phyloP scores from a whole-genome alignment of 2,888 invertebrate species.

The Mythimna vitellina region DNA sequence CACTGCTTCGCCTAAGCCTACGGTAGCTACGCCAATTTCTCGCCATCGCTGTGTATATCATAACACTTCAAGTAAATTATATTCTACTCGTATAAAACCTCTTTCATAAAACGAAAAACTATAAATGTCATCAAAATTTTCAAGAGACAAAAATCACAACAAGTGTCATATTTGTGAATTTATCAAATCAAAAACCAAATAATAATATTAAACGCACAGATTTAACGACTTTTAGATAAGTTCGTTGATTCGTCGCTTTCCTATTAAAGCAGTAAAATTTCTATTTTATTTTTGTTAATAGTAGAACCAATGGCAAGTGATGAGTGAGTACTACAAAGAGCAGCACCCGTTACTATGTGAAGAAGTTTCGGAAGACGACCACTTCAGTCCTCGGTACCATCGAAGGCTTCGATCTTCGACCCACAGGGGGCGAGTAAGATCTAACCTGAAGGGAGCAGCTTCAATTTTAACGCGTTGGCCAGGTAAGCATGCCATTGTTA shows the following conservation, averaged over 20 bases:
- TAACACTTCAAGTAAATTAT: neutral
- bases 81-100: conserved; percentile 19
- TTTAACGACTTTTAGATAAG: conserved; percentile 27
- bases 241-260: conserved; percentile 10
- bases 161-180: conserved; percentile 46
- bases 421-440: conserved; percentile 72
- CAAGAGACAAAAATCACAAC: conserved; percentile 38
- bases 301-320: conserved; percentile 79
- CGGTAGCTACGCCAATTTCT: neutral
- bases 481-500: conserved; percentile 69
- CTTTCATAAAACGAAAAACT: conserved; percentile 22
- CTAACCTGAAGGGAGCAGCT: conserved; percentile 80
- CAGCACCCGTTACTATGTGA: conserved; percentile 82
- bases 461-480: conserved; percentile 83
- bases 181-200: conserved; percentile 12
- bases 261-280: conserved; percentile 36
- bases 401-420: conserved; percentile 67
- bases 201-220: conserved; percentile 22
- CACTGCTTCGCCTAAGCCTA: no score
- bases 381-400: conserved; percentile 70
- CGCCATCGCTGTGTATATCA: neutral
- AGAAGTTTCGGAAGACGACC: conserved; percentile 81
- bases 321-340: conserved; percentile 80
- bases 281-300: conserved; percentile 60
- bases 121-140: conserved; percentile 40